Evolutionary conservation across 2,113 vertebrate species (phyloP).

Genomic region (human (Homo sapiens)): GRCh38 chr11:105009001-105009500

Average conservation of each 20-base stretch:
- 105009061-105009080: background rate
- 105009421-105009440: background rate
- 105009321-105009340: background rate
- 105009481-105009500: background rate
- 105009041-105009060: background rate
- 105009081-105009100: background rate
- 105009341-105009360: background rate
- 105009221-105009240: background rate
- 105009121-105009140: background rate
- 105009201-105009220: background rate
- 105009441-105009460: background rate
- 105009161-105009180: background rate
- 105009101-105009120: background rate
- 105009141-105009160: too few species aligned
- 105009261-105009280: background rate
- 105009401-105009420: background rate
- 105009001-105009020: background rate
- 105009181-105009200: background rate
- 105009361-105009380: fast-evolving
- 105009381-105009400: background rate
- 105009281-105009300: background rate
- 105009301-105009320: background rate
- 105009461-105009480: too few species aligned
- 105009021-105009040: background rate
- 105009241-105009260: background rate